These are phyloP conservation scores for Malurus splendens DNA, from an alignment of 2,797 vertebrate genomes.

Conservation along the genomic window DNA sequence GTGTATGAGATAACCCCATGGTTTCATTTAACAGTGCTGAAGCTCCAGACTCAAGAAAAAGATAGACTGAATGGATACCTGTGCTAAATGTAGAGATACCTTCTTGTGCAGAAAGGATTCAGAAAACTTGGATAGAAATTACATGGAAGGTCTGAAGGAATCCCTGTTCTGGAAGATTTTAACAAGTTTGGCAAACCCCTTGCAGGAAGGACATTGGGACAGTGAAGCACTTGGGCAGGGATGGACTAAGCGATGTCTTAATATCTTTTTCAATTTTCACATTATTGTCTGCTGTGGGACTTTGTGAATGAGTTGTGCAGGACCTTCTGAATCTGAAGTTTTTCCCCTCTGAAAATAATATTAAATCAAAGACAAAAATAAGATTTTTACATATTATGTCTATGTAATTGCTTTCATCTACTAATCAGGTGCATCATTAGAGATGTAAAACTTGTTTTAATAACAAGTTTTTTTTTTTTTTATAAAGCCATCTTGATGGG, in stretches of 20 bases:
- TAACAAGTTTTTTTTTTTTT: background rate
- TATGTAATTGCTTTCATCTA: background rate
- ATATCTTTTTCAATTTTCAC: background rate
- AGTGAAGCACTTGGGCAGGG: background rate
- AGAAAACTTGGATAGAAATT: background rate
- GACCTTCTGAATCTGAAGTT: background rate
- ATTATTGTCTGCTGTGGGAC: background rate
- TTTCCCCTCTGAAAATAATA: background rate
- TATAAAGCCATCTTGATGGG: background rate
- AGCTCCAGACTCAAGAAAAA: background rate
- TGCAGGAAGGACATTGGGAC: background rate
- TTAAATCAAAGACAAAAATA: background rate
- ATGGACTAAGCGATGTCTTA: background rate
- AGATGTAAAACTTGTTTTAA: background rate
- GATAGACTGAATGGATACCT: background rate
- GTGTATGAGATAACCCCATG: background rate
- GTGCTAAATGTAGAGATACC: background rate
- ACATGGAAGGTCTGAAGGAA: background rate
- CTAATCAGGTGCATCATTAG: background rate
- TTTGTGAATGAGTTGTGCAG: background rate
- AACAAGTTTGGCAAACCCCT: background rate
- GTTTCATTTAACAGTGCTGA: background rate
- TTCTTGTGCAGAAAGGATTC: background rate
- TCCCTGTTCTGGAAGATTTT: background rate
- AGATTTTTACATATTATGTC: background rate